A percentile compares a stretch with the other conserved stretches of the same genome.
These are phyloP conservation scores for Hyalella azteca DNA, from an alignment of 2,888 invertebrate genomes.

Conservation along the genomic window DNA sequence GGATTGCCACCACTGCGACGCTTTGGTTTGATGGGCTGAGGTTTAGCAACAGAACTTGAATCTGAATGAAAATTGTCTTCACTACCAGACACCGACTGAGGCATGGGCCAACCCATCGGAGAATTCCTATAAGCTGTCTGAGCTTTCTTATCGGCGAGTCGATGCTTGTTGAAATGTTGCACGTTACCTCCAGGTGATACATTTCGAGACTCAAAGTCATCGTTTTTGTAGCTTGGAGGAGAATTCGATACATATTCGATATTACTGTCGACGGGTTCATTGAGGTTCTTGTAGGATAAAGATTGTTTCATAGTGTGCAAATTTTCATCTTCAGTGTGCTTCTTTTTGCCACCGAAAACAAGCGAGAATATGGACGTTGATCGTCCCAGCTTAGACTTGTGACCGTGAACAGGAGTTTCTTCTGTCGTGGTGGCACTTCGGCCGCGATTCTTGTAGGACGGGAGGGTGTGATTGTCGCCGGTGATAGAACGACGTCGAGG, in stretches of 20 bases:
- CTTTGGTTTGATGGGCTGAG: neutral
- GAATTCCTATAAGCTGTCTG: too few relatives aligned
- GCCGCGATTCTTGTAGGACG: neutral
- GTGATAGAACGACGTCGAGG: neutral
- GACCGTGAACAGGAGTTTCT: neutral
- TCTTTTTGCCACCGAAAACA: constrained; percentile 9
- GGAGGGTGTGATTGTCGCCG: neutral
- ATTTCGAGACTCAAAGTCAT: neutral
- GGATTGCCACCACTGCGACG: neutral
- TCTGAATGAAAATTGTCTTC: neutral
- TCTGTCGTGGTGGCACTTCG: neutral
- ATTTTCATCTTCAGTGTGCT: neutral
- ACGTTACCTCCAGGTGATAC: neutral
- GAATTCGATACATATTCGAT: neutral
- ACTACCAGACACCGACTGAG: neutral
- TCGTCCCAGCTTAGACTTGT: neutral
- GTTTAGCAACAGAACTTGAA: neutral
- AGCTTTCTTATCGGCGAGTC: too few relatives aligned
- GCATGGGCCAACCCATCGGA: neutral
- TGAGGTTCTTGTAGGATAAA: neutral
- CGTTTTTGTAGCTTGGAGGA: neutral
- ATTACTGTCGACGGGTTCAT: neutral
- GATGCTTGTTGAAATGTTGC: neutral
- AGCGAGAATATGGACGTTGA: neutral
- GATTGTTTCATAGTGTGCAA: neutral